A percentile compares a stretch with the other conserved stretches of the same genome.
These are phyloP conservation scores for human (Homo sapiens) DNA, from an alignment of 2,113 vertebrate genomes.

Conservation along the genomic window DNA sequence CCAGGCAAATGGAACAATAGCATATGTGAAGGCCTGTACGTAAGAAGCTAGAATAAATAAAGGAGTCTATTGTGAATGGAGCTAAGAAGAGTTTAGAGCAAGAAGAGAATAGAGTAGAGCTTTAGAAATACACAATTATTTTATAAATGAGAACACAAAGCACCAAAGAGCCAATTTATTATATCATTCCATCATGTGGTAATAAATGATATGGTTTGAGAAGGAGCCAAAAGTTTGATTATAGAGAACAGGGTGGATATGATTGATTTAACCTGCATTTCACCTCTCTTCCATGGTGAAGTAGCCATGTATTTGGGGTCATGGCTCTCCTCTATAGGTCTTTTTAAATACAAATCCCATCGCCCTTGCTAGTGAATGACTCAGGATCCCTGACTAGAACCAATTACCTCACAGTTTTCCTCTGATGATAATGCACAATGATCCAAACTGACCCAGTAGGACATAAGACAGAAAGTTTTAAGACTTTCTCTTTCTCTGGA, in stretches of 20 bases:
- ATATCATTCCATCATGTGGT: background rate
- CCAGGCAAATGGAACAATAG: background rate
- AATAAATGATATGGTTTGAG: background rate
- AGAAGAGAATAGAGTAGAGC: background rate
- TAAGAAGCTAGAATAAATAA: background rate
- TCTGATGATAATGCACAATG: background rate
- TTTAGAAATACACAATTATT: background rate
- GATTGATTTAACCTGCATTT: background rate
- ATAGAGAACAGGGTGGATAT: background rate
- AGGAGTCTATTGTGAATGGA: background rate
- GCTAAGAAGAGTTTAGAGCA: background rate
- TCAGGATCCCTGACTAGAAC: background rate
- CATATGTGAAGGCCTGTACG: background rate
- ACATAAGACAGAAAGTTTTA: background rate
- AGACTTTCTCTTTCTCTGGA: background rate
- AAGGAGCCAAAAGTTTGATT: background rate
- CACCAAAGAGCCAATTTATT: background rate
- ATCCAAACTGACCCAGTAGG: background rate
- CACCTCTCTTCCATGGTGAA: background rate
- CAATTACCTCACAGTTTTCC: background rate
- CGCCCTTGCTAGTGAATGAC: background rate
- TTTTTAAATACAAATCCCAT: background rate
- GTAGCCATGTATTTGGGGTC: background rate
- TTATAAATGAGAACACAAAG: background rate
- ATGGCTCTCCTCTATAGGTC: background rate